These are phyloP conservation scores for Anguilla pacifica DNA, from an alignment of 2,797 vertebrate species.

Conservation along the genomic window DNA sequence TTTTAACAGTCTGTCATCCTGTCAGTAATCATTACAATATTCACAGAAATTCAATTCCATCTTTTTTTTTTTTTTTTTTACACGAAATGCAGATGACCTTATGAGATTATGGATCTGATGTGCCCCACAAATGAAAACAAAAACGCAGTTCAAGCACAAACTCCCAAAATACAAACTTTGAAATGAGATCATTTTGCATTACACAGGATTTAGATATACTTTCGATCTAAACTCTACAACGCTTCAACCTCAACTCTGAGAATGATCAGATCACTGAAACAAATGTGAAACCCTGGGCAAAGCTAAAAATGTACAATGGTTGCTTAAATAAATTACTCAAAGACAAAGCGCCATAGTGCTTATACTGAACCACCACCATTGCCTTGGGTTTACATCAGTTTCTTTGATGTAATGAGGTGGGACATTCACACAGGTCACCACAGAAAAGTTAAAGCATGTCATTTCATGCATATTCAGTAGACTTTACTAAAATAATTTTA, in stretches of 20 bases:
- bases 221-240: background rate
- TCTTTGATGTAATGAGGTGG: background rate
- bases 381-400: background rate
- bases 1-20: background rate
- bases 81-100: background rate
- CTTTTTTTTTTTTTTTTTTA: background rate
- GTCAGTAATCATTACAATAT: background rate
- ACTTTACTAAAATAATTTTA: constrained; percentile 44
- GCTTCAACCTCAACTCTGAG: background rate
- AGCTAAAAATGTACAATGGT: background rate
- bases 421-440: background rate
- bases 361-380: background rate
- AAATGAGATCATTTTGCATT: background rate
- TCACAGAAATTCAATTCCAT: background rate
- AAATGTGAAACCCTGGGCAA: background rate
- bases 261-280: background rate
- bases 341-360: background rate
- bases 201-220: background rate
- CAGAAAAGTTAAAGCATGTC: background rate
- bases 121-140: background rate
- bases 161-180: background rate
- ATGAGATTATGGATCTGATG: background rate
- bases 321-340: background rate
- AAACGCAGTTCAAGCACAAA: background rate
- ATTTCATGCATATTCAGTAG: background rate